These are phyloP conservation scores for Sphaeridia pumilis DNA, from an alignment of 2,888 invertebrate species.

Conservation along the genomic window DNA sequence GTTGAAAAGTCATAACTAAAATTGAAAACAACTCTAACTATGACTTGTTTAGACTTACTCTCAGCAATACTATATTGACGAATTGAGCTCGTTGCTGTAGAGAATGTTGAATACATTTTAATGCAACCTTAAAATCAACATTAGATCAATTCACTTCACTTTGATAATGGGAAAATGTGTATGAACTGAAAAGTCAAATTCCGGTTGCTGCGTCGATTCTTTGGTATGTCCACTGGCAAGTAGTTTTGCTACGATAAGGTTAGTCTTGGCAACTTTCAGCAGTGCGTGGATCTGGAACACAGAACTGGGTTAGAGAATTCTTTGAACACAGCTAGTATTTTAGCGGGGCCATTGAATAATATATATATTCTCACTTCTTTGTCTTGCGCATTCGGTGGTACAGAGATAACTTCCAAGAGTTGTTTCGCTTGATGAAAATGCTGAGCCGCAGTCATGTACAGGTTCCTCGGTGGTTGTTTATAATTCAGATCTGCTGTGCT, in stretches of 20 bases:
- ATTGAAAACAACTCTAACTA: no score
- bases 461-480: conserved; percentile 38
- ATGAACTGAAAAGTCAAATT: conserved; percentile 82
- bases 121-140: no score
- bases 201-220: conserved; percentile 69
- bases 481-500: conserved; percentile 42
- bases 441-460: conserved; percentile 72
- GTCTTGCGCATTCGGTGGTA: conserved; percentile 49
- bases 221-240: conserved; percentile 84
- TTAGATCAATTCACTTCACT: conserved; percentile 36
- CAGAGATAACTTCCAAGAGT: conserved; percentile 67
- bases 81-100: no score
- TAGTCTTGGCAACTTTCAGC: conserved; percentile 84
- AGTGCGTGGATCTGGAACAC: conserved; percentile 59
- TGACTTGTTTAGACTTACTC: no score
- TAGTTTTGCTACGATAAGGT: conserved; percentile 87
- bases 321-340: not conserved
- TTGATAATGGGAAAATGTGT: conserved; percentile 86
- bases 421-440: conserved; percentile 84
- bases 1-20: no score
- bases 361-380: conserved; percentile 53
- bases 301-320: conserved; percentile 7
- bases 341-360: not conserved
- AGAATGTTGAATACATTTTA: no score
- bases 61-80: no score